Percentiles rank a stretch among this genome's conserved stretches.
Evolutionary conservation across 2,113 vertebrate genomes (phyloP).

Genomic region (Hylia prasina): DNA sequence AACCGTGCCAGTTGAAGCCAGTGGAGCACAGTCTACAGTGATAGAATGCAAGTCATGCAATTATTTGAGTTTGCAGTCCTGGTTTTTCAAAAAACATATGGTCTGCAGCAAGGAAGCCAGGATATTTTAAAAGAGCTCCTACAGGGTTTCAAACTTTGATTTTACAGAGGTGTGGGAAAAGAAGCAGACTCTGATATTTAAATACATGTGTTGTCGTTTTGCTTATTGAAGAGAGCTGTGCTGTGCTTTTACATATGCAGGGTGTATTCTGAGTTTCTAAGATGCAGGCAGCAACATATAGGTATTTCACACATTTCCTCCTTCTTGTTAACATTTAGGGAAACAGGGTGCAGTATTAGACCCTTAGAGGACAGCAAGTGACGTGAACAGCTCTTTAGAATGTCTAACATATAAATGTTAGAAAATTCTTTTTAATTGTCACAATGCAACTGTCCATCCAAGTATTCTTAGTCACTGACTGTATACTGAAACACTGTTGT

Average conservation of each 20-base stretch:
- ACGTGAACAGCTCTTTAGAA: not conserved
- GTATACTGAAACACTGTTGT: not conserved
- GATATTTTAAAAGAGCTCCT: constrained; percentile 77
- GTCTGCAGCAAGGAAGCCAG: constrained; percentile 71
- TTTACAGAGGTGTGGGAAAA: constrained; percentile 73
- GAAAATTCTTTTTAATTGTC: not conserved
- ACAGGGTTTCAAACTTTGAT: constrained; percentile 76
- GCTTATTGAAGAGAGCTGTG: constrained; percentile 46
- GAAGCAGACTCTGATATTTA: constrained; percentile 70
- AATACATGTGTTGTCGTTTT: constrained; percentile 60
- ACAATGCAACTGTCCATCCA: not conserved
- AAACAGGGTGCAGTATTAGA: not conserved
- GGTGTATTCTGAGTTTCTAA: not conserved
- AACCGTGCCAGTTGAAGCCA: constrained; percentile 66
- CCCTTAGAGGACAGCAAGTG: not conserved
- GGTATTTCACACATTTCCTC: not conserved
- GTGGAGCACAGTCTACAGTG: constrained; percentile 49
- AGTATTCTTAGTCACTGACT: not conserved
- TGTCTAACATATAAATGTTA: not conserved
- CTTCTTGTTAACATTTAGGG: not conserved
- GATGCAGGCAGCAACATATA: not conserved
- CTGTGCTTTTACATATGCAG: not conserved
- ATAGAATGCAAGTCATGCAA: constrained; percentile 51
- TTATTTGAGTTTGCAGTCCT: constrained; percentile 58
- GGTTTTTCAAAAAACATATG: constrained; percentile 73